Base-by-base conservation (phyloP, 2,797 vertebrate genomes). In the Cryptoblepharus egeriae region DNA sequence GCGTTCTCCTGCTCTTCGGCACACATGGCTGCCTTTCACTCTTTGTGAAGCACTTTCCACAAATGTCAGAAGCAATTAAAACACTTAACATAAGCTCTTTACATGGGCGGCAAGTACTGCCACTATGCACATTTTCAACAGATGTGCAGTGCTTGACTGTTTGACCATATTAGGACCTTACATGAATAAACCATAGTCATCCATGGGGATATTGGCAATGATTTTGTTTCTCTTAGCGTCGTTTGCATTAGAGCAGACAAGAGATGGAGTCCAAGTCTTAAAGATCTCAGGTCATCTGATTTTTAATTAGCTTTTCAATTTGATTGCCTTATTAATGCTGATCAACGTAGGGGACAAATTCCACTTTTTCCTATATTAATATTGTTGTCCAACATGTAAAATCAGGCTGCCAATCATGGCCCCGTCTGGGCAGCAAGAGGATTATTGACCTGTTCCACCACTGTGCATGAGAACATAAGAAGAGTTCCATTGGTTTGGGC, bases 51-150 rank as follows among this genome's bases (percentile, higher is more conserved):
- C 63, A 35, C 45, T 67, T 67, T 57, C 61, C 35, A 22, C 71
- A 75, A 67, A 67, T 67, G 61, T 74, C 71, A 67, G 61, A 58
- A 35, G 49, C 80, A 58, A 81, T 81, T 81, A 81, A 75, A 58
- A 28, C 49, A 57, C 67, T 81, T 67, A 65, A n/a, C 35, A 42
- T 24, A 81, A 58, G 28, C 52, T 39, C 26, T 57, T 37, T 42
- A 39, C 52, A 39, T 42, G 24, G 10, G 6, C n/a, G 73, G 45
- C 35, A 74, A 57, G 26, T 30, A 16, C 35, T 67, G 61, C 35
- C 42, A 42, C 68, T 61, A 64, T 45, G 39, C 28, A 8, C 22
- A 45, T 70, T 60, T 61, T 26, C 30, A 42, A 71, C 52, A 81
- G 57, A 32, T 67, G 37, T 55, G 63, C 32, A 49, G 57, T 7